Conservation (phyloP, 1,140 invertebrate species). For the Megalonaias nervosa region DNA sequence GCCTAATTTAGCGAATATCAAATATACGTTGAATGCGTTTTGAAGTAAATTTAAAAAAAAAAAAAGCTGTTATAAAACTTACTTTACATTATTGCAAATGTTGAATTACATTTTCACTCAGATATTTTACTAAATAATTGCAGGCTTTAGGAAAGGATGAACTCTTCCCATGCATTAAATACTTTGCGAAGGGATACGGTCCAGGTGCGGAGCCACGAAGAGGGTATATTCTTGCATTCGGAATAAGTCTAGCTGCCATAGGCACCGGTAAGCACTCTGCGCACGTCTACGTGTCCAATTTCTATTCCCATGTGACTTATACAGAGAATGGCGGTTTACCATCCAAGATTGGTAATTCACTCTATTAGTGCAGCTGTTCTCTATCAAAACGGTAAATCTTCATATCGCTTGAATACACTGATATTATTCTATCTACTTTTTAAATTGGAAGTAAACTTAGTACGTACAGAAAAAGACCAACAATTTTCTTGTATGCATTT, state of each 20-base stretch:
- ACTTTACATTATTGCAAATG: not conserved
- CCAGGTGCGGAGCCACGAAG: conserved; percentile 86
- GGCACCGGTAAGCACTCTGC: conserved; percentile 82
- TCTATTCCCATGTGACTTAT: too few species aligned
- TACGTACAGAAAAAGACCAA: too few species aligned
- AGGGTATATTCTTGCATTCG: conserved; percentile 92
- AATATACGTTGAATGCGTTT: not conserved
- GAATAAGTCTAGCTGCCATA: conserved; percentile 88
- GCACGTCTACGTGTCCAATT: too few species aligned
- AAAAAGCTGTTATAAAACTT: not conserved
- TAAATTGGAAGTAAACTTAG: too few species aligned
- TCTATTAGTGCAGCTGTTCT: too few species aligned
- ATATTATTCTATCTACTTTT: too few species aligned
- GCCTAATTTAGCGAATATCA: not conserved
- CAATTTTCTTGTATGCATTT: too few species aligned
- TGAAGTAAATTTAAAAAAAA: not conserved
- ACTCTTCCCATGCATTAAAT: conserved; percentile 93
- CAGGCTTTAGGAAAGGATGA: conserved; percentile 94
- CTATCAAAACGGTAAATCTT: too few species aligned
- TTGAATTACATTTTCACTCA: not conserved
- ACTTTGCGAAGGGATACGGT: conserved; percentile 95
- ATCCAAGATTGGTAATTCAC: too few species aligned
- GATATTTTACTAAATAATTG: conserved; percentile 61
- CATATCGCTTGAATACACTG: too few species aligned
- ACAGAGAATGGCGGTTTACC: too few species aligned